These are phyloP conservation scores for Thinocorus orbignyianus DNA, from an alignment of 2,113 vertebrate species.

Conservation along the genomic window DNA sequence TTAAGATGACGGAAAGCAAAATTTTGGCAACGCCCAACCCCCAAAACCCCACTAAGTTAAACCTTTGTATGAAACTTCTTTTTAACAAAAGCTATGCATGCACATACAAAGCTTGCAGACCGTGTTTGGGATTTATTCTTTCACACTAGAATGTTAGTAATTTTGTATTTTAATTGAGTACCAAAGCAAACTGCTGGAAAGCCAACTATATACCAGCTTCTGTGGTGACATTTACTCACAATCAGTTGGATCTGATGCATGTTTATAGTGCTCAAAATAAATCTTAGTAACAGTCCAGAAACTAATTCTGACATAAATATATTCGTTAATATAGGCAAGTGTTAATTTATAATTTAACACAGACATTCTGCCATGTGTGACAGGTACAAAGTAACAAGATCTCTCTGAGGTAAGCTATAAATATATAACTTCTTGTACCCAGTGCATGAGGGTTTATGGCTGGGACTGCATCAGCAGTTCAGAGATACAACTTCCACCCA, in stretches of 20 bases:
- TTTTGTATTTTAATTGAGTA: not conserved
- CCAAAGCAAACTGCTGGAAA: not conserved
- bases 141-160: not conserved
- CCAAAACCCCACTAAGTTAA: not conserved
- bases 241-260: not conserved
- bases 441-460: not conserved
- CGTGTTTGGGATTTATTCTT: not conserved
- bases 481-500: not conserved
- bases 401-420: not conserved
- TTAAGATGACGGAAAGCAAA: not conserved
- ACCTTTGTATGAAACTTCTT: not conserved
- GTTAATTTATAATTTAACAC: not conserved
- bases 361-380: not conserved
- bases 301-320: not conserved
- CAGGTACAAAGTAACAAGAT: not conserved
- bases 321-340: not conserved
- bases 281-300: not conserved
- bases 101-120: accelerated
- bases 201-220: not conserved
- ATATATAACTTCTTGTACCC: not conserved
- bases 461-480: not conserved
- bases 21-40: not conserved
- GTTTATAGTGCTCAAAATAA: not conserved
- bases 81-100: not conserved
- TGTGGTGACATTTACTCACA: not conserved